Evolutionary conservation across 2,888 invertebrate species (phyloP).

Genomic region (Stramonita haemastoma): DNA sequence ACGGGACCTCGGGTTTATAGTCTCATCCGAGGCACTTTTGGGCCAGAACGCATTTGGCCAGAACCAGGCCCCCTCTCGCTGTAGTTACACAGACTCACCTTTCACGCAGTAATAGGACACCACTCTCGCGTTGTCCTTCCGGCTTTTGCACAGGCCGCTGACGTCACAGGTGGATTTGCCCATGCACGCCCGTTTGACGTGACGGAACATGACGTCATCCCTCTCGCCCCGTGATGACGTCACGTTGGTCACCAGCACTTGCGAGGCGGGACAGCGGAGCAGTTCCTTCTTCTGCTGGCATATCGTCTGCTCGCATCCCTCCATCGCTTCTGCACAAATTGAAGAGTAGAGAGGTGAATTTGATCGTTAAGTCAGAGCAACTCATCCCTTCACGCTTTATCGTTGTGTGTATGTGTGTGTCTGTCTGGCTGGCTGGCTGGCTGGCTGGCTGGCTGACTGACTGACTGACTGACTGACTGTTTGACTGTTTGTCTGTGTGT

Average conservation of each 20-base stretch:
- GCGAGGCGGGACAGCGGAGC: not conserved
- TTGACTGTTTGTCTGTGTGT: not conserved
- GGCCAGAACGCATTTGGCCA: no score
- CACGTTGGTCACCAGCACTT: constrained; percentile 22
- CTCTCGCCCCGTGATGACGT: not conserved
- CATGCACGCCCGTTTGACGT: constrained; percentile 21
- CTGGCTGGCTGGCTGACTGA: no score
- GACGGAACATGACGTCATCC: constrained; percentile 32
- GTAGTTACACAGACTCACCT: not conserved
- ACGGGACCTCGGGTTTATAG: no score
- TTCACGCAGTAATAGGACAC: constrained; percentile 18
- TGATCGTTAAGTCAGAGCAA: no score
- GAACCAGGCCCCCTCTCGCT: no score
- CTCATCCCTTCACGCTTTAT: not conserved
- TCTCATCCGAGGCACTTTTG: no score
- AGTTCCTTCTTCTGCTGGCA: not conserved
- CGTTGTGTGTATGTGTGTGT: not conserved
- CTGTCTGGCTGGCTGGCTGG: not conserved
- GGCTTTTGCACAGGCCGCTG: not conserved
- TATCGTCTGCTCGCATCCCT: not conserved
- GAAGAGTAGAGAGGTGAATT: not conserved
- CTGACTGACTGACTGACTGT: not conserved
- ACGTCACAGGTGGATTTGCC: constrained; percentile 13
- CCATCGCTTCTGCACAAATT: not conserved
- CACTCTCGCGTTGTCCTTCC: not conserved